Percentiles rank a stretch among this genome's conserved stretches.
Conservation (phyloP, 2,888 invertebrate species). For the Orgyia antiqua region DNA sequence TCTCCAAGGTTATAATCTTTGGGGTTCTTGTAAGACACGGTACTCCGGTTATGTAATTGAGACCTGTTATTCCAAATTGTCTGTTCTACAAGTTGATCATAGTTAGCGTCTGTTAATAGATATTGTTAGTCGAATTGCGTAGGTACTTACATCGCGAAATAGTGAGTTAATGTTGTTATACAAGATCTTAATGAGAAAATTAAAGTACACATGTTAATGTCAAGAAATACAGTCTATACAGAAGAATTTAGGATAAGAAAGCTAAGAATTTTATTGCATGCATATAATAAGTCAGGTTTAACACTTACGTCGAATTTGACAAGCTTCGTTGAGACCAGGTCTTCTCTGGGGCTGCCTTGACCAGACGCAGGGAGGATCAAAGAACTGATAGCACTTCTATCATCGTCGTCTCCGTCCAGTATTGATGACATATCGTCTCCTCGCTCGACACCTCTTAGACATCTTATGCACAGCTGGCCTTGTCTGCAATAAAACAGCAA, state of each 20-base stretch:
- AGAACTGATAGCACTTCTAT: constrained; percentile 80
- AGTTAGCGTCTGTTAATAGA: constrained; percentile 50
- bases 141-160: constrained; percentile 38
- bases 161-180: constrained; percentile 56
- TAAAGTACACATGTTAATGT: constrained; percentile 33
- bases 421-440: constrained; percentile 82
- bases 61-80: constrained; percentile 18
- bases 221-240: constrained; percentile 34
- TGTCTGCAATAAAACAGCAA: constrained; percentile 78
- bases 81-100: constrained; percentile 29
- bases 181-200: constrained; percentile 22
- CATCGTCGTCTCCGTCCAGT: constrained; percentile 85
- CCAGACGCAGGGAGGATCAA: constrained; percentile 64
- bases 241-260: constrained; percentile 29
- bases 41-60: too few species aligned
- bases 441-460: constrained; percentile 81
- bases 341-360: constrained; percentile 62
- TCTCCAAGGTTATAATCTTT: constrained; percentile 18
- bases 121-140: constrained; percentile 54
- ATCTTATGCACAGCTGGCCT: constrained; percentile 89
- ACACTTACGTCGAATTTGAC: constrained; percentile 79
- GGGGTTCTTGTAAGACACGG: constrained; percentile 20
- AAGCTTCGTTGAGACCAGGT: constrained; percentile 66
- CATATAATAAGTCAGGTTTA: too few species aligned
- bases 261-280: constrained; percentile 12